Conservation (phyloP, 2,113 vertebrate genomes). For the Chamaetylas fuelleborni region DNA sequence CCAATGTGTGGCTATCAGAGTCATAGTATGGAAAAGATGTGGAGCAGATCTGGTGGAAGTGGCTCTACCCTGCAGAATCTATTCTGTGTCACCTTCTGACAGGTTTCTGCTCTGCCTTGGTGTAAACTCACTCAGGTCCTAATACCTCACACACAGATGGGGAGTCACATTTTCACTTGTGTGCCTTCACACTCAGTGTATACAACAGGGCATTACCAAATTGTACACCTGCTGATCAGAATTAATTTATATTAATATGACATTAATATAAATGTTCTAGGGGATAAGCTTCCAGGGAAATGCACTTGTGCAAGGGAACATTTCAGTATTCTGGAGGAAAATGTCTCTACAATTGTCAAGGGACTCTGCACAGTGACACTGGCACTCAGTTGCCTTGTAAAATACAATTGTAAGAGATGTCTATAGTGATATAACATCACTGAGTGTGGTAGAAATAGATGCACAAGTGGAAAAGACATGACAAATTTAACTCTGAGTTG, state of each 20-base stretch:
- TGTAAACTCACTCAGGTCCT: neutral
- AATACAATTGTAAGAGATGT: neutral
- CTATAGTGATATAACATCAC: neutral
- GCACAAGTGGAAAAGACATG: neutral
- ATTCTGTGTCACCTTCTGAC: neutral
- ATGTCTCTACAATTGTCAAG: neutral
- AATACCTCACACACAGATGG: rapidly evolving
- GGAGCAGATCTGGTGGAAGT: neutral
- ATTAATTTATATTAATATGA: neutral
- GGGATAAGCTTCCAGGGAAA: neutral
- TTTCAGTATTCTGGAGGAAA: neutral
- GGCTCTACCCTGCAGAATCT: neutral
- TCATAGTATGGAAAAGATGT: neutral
- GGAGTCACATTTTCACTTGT: neutral
- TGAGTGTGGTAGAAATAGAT: neutral
- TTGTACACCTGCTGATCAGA: neutral
- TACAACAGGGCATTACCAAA: neutral
- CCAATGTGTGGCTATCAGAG: neutral
- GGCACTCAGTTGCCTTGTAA: neutral
- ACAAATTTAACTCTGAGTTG: neutral
- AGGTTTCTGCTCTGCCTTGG: neutral
- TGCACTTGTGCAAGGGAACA: neutral
- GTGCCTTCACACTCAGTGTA: neutral
- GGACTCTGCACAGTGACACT: neutral
- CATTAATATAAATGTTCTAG: neutral